phyloP scores from a whole-genome alignment of 1,140 invertebrate genomes.

The Drosophila ananassae region DNA sequence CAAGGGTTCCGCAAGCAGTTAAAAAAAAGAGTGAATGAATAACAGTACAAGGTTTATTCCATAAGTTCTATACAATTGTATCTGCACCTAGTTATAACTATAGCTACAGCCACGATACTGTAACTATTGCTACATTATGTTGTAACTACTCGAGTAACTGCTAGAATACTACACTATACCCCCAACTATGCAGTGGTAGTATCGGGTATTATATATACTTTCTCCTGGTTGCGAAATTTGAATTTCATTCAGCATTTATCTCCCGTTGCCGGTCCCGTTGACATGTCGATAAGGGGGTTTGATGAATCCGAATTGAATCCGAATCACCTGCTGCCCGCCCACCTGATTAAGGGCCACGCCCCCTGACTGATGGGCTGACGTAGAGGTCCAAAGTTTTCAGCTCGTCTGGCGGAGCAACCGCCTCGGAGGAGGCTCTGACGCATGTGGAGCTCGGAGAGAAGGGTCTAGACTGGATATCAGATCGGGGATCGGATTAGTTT shows the following conservation, averaged over 20 bases:
- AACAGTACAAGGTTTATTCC: background rate
- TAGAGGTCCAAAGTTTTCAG: constrained; percentile 30
- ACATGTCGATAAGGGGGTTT: constrained; percentile 41
- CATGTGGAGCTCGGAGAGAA: background rate
- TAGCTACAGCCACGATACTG: too few species aligned
- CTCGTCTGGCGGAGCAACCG: constrained; percentile 32
- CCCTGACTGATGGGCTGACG: constrained; percentile 16
- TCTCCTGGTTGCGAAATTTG: constrained; percentile 21
- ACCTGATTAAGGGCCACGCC: constrained; percentile 9
- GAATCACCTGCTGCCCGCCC: constrained; percentile 27
- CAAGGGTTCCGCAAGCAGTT: background rate
- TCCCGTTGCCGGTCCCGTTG: constrained; percentile 13
- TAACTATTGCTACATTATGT: too few species aligned
- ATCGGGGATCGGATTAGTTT: too few species aligned
- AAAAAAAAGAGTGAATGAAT: constrained; percentile 10
- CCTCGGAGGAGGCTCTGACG: constrained; percentile 10
- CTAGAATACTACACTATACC: too few species aligned
- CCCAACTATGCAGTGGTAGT: background rate
- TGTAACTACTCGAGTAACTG: too few species aligned
- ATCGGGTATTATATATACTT: background rate
- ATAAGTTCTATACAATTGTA: too few species aligned
- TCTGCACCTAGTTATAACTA: too few species aligned
- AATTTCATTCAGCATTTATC: constrained; percentile 44
- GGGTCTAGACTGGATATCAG: too few species aligned
- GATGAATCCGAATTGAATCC: constrained; percentile 40